Conservation (phyloP, 2,797 vertebrate species). For the Cuculus canorus region DNA sequence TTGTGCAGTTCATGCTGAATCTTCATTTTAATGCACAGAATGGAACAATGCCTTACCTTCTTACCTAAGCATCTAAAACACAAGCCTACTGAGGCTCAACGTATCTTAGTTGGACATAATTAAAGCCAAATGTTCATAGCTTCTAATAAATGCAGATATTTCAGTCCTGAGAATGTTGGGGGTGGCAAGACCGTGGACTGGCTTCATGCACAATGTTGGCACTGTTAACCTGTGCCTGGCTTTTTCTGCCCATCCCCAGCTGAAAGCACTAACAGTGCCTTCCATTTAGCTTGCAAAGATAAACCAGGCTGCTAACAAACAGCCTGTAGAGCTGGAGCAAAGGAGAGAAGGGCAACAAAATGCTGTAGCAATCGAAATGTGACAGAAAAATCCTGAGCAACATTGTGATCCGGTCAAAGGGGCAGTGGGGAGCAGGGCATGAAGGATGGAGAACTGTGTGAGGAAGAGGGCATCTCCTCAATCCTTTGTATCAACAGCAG, state of each 20-base stretch:
- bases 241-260: conserved; percentile 5
- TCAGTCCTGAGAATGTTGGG: conserved; percentile 1
- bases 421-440: background rate
- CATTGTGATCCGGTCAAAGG: background rate
- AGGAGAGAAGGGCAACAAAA: background rate
- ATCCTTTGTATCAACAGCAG: background rate
- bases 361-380: background rate
- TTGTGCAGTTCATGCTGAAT: conserved; percentile 60
- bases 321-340: background rate
- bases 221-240: background rate
- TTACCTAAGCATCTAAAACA: conserved; percentile 63
- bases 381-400: background rate
- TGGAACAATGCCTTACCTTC: conserved; percentile 49
- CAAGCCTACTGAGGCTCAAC: conserved; percentile 30
- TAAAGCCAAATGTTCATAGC: conserved; percentile 61
- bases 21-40: conserved; percentile 62
- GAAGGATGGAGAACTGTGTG: background rate
- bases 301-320: background rate
- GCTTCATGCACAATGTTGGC: background rate
- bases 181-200: background rate
- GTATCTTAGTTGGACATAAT: conserved; percentile 62
- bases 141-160: conserved; percentile 41
- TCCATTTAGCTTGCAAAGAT: background rate
- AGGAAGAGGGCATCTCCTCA: background rate
- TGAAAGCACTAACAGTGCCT: background rate